Evolutionary conservation across 2,888 invertebrate genomes (phyloP).

Genomic region (Hoplodrina blanda): DNA sequence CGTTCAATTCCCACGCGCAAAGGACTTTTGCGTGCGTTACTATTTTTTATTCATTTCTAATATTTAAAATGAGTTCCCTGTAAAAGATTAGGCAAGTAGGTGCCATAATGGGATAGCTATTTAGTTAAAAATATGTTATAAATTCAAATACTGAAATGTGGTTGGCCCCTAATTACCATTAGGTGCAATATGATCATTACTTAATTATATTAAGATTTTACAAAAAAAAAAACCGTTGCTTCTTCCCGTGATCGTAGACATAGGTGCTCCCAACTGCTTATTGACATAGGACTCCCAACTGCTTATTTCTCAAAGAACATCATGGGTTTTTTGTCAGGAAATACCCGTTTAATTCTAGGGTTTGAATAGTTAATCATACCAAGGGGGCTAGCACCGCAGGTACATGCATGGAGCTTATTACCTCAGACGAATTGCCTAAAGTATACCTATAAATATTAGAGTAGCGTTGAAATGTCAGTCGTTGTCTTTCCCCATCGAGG

Average conservation of each 20-base stretch:
- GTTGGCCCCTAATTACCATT: not conserved
- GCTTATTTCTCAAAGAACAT: conserved; percentile 1
- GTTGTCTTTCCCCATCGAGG: not conserved
- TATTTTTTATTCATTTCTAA: not conserved
- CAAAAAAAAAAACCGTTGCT: not conserved
- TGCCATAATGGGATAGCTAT: not conserved
- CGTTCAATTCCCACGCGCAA: not conserved
- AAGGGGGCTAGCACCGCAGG: not conserved
- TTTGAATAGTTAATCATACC: conserved; percentile 13
- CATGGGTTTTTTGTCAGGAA: conserved; percentile 3
- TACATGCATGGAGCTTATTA: not conserved
- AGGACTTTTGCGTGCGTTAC: not conserved
- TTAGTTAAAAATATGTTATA: no score
- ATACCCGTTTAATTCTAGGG: conserved; percentile 7
- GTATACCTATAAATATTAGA: conserved; percentile 31
- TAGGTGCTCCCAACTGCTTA: not conserved
- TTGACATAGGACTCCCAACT: not conserved
- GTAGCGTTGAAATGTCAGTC: conserved; percentile 5
- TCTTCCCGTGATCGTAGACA: not conserved
- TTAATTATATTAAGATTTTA: not conserved
- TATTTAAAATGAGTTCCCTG: not conserved
- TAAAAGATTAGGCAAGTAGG: not conserved
- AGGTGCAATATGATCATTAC: not conserved
- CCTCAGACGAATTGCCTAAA: not conserved
- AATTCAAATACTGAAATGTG: not conserved